Evolutionary conservation across 2,113 vertebrate species (phyloP).

Genomic region (Euleptes europaea): DNA sequence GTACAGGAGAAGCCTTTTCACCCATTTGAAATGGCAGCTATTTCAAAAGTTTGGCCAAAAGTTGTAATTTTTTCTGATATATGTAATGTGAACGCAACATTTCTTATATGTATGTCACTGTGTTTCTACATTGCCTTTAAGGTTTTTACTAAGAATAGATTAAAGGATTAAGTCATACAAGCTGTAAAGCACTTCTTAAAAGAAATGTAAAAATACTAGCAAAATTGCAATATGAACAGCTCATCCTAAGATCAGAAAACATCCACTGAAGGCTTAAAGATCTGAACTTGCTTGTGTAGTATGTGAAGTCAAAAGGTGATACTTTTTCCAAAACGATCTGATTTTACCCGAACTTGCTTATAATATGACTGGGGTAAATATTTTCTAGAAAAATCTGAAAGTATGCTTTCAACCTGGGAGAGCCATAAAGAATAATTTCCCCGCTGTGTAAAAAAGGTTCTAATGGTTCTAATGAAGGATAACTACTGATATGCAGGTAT

Average conservation of each 20-base stretch:
- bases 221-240: not conserved
- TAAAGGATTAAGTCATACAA: not conserved
- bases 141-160: not conserved
- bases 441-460: not conserved
- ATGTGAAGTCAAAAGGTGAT: not conserved
- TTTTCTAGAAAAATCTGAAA: not conserved
- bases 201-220: not conserved
- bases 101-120: not conserved
- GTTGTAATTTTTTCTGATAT: not conserved
- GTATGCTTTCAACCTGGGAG: not conserved
- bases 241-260: not conserved
- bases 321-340: not conserved
- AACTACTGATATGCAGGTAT: not conserved
- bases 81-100: not conserved
- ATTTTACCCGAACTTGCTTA: not conserved
- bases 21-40: not conserved
- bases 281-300: not conserved
- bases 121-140: not conserved
- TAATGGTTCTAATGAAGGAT: not conserved
- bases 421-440: not conserved
- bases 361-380: not conserved
- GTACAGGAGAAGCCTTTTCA: not conserved
- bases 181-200: not conserved
- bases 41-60: not conserved
- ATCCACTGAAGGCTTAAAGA: not conserved